Conservation (phyloP, 2,888 invertebrate genomes). For the Hipparchia semele region DNA sequence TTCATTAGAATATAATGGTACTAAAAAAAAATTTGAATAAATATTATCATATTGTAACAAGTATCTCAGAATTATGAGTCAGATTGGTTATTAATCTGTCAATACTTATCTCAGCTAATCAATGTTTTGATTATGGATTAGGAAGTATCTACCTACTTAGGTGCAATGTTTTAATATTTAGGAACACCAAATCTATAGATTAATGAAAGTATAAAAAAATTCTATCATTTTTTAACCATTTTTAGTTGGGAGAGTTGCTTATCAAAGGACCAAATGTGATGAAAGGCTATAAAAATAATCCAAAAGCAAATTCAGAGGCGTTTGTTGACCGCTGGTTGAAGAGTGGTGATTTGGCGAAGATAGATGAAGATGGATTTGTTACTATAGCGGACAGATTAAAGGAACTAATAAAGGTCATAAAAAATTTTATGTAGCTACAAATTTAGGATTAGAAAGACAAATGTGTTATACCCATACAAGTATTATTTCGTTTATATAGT, state of each 20-base stretch:
- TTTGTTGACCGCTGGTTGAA: conserved; percentile 89
- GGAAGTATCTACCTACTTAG: too few relatives aligned
- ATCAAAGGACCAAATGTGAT: conserved; percentile 91
- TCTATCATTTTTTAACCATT: conserved; percentile 3
- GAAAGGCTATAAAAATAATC: conserved; percentile 90
- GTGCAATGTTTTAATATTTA: too few relatives aligned
- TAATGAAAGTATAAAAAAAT: too few relatives aligned
- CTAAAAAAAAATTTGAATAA: not conserved
- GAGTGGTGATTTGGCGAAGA: conserved; percentile 87
- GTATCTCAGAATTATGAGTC: not conserved
- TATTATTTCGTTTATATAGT: too few relatives aligned
- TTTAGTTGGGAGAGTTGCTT: conserved; percentile 87
- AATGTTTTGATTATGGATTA: not conserved
- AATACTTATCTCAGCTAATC: not conserved
- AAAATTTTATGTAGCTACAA: not conserved
- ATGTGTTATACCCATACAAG: too few relatives aligned
- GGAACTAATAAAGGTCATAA: conserved; percentile 89
- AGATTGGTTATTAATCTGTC: not conserved
- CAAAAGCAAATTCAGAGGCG: conserved; percentile 86
- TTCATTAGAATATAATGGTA: not conserved
- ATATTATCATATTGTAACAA: not conserved
- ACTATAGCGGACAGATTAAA: conserved; percentile 90
- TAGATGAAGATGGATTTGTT: conserved; percentile 85
- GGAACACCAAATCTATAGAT: too few relatives aligned
- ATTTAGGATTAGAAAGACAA: not conserved